Base-by-base conservation (phyloP, 2,888 invertebrate genomes). In the Ectobius pallidus region DNA sequence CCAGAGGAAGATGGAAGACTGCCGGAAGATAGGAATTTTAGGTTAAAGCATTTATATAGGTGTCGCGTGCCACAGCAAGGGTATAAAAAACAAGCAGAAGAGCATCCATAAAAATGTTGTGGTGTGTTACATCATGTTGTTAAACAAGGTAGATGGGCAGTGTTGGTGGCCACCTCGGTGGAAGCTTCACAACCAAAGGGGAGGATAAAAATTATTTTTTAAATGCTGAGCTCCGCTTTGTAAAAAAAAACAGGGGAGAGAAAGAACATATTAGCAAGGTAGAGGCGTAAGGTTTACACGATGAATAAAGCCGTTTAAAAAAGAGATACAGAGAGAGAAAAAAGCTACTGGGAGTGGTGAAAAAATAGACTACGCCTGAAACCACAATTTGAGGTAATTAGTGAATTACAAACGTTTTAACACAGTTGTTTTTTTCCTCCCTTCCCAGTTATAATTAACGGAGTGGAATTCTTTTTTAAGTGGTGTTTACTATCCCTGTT, bases 81-180 rank as follows among this genome's bases (percentile, higher is more conserved):
- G 27, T 9, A 55, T 27, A 22, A 55, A 27, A 32, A 61, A 32
- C 61, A 61, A 61, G 32, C 32, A 20, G 25, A 61, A 32, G 46
- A 16, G 65, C 25, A 39, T 42, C 44, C 44, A 46, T 65, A 44
- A 46, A 65, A 65, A 46, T 65, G 65, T 65, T 42, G 46, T 20
- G 62, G 62, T 62, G 49, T 49, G 62, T 44, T 65, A 44, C 30
- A 46, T 65, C 65, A 44, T 65, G 65, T 44, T 65, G 65, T 42
- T 27, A 27, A 65, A 65, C 65, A 44, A 65, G 65, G 44, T 25
- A 42, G 3, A 62, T 18, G 16, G 14, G n/a, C n/a, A 14, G 39
- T 22, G 39, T 7, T 16, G 34, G 39, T 42, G 25, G 14, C 39
- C 7, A 39, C 39, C 39, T 39, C 39, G 39, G n/a, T 11, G 34